Evolutionary conservation across 2,888 invertebrate genomes (phyloP).

Genomic region (Coremacera marginata): DNA sequence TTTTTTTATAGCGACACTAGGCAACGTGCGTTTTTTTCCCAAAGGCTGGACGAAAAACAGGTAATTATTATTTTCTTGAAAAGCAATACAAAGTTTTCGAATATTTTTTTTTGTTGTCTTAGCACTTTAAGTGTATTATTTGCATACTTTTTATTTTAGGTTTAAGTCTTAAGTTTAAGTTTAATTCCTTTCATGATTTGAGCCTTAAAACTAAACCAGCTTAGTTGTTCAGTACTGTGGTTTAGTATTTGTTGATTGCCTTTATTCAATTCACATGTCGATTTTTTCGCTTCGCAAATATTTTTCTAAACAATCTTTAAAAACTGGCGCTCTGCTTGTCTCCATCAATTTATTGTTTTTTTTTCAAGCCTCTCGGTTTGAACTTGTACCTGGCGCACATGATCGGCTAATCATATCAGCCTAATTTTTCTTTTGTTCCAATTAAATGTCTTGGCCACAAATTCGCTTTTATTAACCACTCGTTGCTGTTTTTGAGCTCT

Average conservation of each 20-base stretch:
- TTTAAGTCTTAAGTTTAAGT: too few relatives aligned
- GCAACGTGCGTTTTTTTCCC: background rate
- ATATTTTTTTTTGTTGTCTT: too few relatives aligned
- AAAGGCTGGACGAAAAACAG: too few relatives aligned
- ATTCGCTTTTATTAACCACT: conserved; percentile 22
- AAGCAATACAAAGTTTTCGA: too few relatives aligned
- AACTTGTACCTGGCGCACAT: background rate
- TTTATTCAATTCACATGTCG: background rate
- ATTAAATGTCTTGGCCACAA: conserved; percentile 31
- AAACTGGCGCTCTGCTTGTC: background rate
- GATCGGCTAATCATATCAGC: conserved; percentile 35
- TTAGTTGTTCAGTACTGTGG: too few relatives aligned
- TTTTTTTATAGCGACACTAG: background rate
- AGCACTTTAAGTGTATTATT: too few relatives aligned
- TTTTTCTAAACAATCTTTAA: background rate
- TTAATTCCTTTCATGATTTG: too few relatives aligned
- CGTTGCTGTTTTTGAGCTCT: background rate
- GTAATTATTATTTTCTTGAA: too few relatives aligned
- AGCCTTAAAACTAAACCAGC: too few relatives aligned
- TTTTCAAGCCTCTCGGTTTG: background rate
- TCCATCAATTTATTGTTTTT: background rate
- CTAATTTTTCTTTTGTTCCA: conserved; percentile 38
- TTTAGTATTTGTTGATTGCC: background rate
- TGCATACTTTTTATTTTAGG: too few relatives aligned
- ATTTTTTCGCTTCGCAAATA: background rate